phyloP scores from a whole-genome alignment of 2,888 invertebrate genomes.

The Lasius fuliginosus region DNA sequence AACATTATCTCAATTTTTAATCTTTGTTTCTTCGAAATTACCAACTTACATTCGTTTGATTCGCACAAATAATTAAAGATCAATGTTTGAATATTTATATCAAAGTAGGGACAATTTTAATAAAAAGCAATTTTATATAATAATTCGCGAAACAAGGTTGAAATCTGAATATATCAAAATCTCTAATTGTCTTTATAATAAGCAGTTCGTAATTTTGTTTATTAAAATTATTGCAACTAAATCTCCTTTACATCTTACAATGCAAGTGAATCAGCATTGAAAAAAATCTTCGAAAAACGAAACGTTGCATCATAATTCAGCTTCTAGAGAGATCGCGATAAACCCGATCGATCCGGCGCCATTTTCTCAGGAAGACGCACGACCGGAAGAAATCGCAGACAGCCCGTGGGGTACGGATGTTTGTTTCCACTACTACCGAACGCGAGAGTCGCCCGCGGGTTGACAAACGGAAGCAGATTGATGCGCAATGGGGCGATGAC shows the following conservation, averaged over 20 bases:
- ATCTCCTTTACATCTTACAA: background rate
- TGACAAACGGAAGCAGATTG: constrained; percentile 68
- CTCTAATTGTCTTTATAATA: background rate
- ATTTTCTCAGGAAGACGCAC: constrained; percentile 48
- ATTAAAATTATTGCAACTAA: background rate
- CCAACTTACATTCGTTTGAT: background rate
- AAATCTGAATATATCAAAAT: background rate
- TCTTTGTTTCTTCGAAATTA: background rate
- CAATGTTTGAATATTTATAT: background rate
- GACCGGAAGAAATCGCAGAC: constrained; percentile 52
- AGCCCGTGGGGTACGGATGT: constrained; percentile 46
- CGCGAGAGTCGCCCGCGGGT: constrained; percentile 40
- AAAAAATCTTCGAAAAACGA: constrained; percentile 6
- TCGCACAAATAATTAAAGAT: background rate
- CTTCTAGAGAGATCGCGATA: constrained; percentile 44
- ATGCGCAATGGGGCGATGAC: constrained; percentile 64
- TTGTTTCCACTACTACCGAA: constrained; percentile 46
- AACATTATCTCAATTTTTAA: background rate
- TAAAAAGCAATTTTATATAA: background rate
- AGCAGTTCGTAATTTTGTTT: background rate
- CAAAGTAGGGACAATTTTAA: background rate
- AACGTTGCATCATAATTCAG: constrained; percentile 31
- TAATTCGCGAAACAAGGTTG: background rate
- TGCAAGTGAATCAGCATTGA: constrained; percentile 17
- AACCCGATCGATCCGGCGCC: constrained; percentile 50